Conservation (phyloP, 2,888 invertebrate genomes). For the Euzophera pinguis region DNA sequence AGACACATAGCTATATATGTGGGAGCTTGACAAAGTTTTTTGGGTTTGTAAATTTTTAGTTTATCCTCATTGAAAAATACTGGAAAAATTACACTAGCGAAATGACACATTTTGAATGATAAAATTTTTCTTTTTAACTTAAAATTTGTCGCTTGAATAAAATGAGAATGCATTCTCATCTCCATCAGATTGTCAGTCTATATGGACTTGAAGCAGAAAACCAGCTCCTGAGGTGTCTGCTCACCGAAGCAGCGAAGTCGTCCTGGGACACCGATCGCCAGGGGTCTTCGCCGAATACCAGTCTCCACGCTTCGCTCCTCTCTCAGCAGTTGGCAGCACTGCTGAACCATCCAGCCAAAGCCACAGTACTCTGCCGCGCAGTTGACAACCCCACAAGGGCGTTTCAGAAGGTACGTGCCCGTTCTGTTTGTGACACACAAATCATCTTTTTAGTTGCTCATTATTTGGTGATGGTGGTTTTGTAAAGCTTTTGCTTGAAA, state of each 20-base stretch:
- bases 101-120: too few species aligned
- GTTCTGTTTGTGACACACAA: neutral
- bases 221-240: constrained; percentile 96
- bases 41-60: too few species aligned
- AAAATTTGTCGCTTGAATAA: too few species aligned
- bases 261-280: constrained; percentile 83
- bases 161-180: neutral
- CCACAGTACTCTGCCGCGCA: constrained; percentile 93
- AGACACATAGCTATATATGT: too few species aligned
- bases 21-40: too few species aligned
- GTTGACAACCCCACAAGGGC: constrained; percentile 89
- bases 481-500: too few species aligned
- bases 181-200: constrained; percentile 88
- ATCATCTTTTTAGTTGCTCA: constrained; percentile 12
- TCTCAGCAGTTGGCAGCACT: constrained; percentile 82
- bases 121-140: too few species aligned
- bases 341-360: constrained; percentile 91
- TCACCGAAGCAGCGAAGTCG: constrained; percentile 88
- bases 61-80: too few species aligned
- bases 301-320: constrained; percentile 83
- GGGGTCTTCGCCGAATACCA: constrained; percentile 86
- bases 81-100: too few species aligned
- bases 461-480: neutral
- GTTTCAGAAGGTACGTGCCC: constrained; percentile 79
- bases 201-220: constrained; percentile 98